Evolutionary conservation across 2,113 vertebrate genomes (phyloP).

Genomic region (Hucho hucho): DNA sequence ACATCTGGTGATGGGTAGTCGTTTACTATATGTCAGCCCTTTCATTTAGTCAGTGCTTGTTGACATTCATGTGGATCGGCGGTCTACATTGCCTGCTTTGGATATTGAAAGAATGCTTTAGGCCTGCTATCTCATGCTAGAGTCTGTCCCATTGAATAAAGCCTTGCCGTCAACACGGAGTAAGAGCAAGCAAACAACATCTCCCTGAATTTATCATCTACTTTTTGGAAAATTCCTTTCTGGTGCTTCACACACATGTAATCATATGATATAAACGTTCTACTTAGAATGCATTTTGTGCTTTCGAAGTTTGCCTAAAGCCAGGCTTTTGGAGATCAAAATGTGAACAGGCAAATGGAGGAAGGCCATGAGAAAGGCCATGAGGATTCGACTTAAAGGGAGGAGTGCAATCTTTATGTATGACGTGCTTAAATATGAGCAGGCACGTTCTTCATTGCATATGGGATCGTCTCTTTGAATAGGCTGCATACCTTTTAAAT

Average conservation of each 20-base stretch:
- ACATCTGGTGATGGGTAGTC: constrained; percentile 39
- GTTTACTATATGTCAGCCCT: constrained; percentile 26
- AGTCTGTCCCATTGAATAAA: constrained; percentile 41
- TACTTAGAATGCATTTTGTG: constrained; percentile 15
- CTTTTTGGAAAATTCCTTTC: neutral
- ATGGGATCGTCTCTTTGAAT: constrained; percentile 28
- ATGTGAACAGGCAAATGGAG: constrained; percentile 37
- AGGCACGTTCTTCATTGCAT: constrained; percentile 50
- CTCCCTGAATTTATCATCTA: constrained; percentile 16
- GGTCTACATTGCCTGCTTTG: constrained; percentile 31
- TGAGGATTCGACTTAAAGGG: constrained; percentile 54
- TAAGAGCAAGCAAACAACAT: constrained; percentile 14
- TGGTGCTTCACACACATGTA: constrained; percentile 8
- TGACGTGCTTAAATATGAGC: constrained; percentile 63
- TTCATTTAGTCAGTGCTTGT: constrained; percentile 43
- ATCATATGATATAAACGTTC: constrained; percentile 28
- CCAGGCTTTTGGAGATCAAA: constrained; percentile 26
- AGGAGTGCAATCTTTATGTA: constrained; percentile 64
- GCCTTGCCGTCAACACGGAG: constrained; percentile 14
- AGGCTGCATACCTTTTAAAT: constrained; percentile 30
- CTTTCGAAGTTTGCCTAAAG: constrained; percentile 23
- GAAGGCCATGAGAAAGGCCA: constrained; percentile 59
- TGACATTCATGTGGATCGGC: constrained; percentile 34
- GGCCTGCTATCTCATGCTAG: constrained; percentile 28
- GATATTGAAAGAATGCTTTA: constrained; percentile 50